Base-by-base conservation (phyloP, 2,888 invertebrate species). In the Cynaeus angustus region DNA sequence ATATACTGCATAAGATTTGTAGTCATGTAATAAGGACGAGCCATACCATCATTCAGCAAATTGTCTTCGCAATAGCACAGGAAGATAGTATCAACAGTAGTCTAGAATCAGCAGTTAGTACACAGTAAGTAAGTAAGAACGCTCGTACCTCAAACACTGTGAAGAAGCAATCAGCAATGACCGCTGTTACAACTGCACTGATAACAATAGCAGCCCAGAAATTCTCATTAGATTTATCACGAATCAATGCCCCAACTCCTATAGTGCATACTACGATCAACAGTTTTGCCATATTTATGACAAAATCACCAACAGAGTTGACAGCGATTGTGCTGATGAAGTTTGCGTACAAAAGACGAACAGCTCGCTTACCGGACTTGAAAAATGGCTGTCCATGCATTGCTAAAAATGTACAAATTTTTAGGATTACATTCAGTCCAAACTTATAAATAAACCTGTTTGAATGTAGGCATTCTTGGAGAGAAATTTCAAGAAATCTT, bases 381-480 rank as follows among this genome's bases (percentile, higher is more conserved):
- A 53, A 65, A 21, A 74, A 74, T 1, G 72, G 69, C 48, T 72
- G 45, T 12, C 75, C 74, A 28, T 75, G 74, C 62, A 75, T 72
- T 8, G 75, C 75, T n/a, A n/a, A n/a, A n/a, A n/a, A n/a, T n/a
- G n/a, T n/a, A n/a, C n/a, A n/a, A n/a, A n/a, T n/a, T n/a, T n/a
- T 74, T 50, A 61, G 72, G 28, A 50, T 41, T 45, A 3, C 8
- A 33, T 14, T 55, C n/a, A n/a, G n/a, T 5, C n/a, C 3, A 45
- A 45, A 45, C 7, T 13, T 50, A 3, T 26, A 10, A 3, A 16
- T 3, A 13, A 43, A 76, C 76, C 74, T 14, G 75, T 76, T 52
- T 70, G 70, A 50, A 76, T 75, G 55, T 75, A 76, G 0, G 76
- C 74, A 41, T 74, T 76, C 48, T 73, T 75, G 30, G 75, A 71